Evolutionary conservation across 2,888 invertebrate species (phyloP).

Genomic region (Agrilus biguttatus): DNA sequence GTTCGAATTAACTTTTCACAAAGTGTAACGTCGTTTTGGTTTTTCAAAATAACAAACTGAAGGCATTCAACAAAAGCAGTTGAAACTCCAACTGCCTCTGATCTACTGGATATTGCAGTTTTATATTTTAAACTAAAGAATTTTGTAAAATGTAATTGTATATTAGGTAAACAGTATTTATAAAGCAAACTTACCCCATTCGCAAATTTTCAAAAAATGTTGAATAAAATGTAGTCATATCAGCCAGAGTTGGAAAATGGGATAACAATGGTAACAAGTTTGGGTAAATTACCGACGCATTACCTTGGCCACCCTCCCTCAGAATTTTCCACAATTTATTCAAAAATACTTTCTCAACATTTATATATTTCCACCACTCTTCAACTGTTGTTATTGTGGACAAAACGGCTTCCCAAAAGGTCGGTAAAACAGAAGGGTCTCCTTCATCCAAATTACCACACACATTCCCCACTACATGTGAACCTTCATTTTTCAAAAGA

Average conservation of each 20-base stretch:
- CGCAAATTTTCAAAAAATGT: constrained; percentile 56
- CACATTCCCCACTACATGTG: constrained; percentile 40
- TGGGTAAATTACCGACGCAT: constrained; percentile 56
- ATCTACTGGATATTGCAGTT: constrained; percentile 43
- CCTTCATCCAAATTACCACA: constrained; percentile 53
- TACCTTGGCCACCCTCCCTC: constrained; percentile 60
- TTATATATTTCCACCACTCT: constrained; percentile 58
- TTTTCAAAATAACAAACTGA: constrained; percentile 42
- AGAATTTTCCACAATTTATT: constrained; percentile 55
- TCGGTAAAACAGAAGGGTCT: constrained; percentile 49
- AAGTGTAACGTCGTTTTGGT: constrained; percentile 30
- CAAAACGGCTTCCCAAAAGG: constrained; percentile 63
- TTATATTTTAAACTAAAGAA: constrained; percentile 43
- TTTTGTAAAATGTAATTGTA: constrained; percentile 2
- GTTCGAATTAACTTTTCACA: constrained; percentile 30
- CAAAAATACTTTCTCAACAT: constrained; percentile 57
- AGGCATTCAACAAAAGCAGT: constrained; percentile 62
- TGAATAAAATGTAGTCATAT: constrained; percentile 41
- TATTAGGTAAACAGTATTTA: background rate
- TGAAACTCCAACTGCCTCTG: constrained; percentile 53
- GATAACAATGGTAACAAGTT: constrained; percentile 65
- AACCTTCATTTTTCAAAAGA: constrained; percentile 39
- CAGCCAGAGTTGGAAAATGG: constrained; percentile 41
- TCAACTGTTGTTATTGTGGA: constrained; percentile 44
- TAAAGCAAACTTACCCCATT: constrained; percentile 40